phyloP scores from a whole-genome alignment of 2,797 vertebrate species.

The Oreochromis grahami region DNA sequence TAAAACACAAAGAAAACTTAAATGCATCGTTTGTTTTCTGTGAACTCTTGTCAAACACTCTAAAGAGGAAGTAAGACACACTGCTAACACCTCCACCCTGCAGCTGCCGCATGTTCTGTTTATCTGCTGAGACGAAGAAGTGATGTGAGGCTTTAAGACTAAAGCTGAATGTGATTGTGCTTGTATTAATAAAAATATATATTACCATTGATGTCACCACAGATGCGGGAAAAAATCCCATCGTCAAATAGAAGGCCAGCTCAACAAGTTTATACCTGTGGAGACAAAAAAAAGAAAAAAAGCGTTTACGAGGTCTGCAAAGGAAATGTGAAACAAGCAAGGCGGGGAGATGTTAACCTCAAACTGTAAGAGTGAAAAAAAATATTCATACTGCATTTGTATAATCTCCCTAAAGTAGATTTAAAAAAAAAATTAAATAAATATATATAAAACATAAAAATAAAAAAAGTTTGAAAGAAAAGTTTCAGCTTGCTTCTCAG shows the following conservation, averaged over 20 bases:
- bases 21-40: neutral
- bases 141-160: rapidly evolving
- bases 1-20: neutral
- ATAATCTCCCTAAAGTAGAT: neutral
- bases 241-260: conserved; percentile 94
- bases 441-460: no score
- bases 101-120: neutral
- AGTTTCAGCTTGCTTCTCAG: no score
- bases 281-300: neutral
- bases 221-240: conserved; percentile 95
- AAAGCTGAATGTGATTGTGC: rapidly evolving
- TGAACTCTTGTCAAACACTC: neutral
- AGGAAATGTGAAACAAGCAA: neutral
- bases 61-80: neutral
- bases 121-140: neutral
- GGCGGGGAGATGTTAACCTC: neutral
- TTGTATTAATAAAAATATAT: neutral
- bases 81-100: rapidly evolving
- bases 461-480: neutral
- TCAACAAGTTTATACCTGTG: conserved; percentile 95
- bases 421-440: no score
- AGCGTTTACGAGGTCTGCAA: neutral
- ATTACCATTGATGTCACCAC: conserved; percentile 96
- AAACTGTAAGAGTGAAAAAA: neutral
- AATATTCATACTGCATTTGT: neutral